Base-by-base conservation (phyloP, 2,113 vertebrate genomes). In the Hipposideros armiger region DNA sequence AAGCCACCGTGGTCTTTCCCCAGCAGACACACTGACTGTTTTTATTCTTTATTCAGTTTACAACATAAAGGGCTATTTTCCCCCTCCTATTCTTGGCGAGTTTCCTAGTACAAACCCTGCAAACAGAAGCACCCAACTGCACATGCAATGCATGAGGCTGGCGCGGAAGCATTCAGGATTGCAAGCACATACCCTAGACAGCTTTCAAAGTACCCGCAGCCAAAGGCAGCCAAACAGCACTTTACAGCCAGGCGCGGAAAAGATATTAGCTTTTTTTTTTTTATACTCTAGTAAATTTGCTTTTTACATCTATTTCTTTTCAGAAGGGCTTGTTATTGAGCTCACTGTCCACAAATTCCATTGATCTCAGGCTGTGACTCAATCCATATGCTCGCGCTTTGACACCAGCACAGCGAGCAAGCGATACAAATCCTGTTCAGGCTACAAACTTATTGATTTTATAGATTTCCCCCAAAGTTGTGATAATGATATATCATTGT, bases 401-500 rank as follows among this genome's bases (percentile, higher is more conserved):
- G 99, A 99, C 99, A 99, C 99, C 99, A 98, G 99, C 99, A 98
- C 99, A 99, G 99, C 99, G 98, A 99, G 99, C 99, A 97, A 99
- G 99, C 99, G 99, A 99, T 99, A 99, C 99, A 99, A 99, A 99
- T 99, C 99, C 99, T 99, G 98, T 99, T 99, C 99, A 99, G 99
- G 99, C 99, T 99, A 99, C 99, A 99, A 99, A 99, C 99, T 98
- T 99, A 99, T 99, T 99, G 99, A 99, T 99, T 99, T 99, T 99
- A 99, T 99, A 99, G 99, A 99, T 99, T 99, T 99, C 99, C 98
- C 99, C 98, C 99, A 99, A 99, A 99, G 99, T 99, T 99, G 99
- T 99, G 99, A 99, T 99, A 99, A 99, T 99, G 99, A 99, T 99
- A 99, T 99, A 99, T 99, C 99, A 99, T 99, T 99, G 99, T 99